These are phyloP conservation scores for Pempheris klunzingeri DNA, from an alignment of 2,797 vertebrate genomes.

Conservation along the genomic window DNA sequence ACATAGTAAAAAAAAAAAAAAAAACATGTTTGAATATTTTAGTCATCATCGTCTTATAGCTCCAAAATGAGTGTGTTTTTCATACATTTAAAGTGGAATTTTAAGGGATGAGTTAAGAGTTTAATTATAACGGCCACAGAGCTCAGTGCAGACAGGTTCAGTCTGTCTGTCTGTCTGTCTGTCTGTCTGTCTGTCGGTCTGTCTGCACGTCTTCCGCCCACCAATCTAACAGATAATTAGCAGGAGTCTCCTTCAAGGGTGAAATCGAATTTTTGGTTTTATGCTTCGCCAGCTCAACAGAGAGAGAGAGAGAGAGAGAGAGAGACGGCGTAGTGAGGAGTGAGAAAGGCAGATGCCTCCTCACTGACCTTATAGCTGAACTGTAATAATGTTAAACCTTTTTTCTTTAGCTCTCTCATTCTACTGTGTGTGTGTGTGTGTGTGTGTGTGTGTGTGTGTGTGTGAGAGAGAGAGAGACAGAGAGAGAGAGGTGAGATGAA, in stretches of 20 bases:
- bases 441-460: conserved; percentile 2
- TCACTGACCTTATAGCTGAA: conserved; percentile 59
- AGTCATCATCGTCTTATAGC: too few species aligned
- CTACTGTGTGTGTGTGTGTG: not conserved
- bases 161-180: not conserved
- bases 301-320: conserved; percentile 12
- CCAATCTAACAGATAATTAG: conserved; percentile 46
- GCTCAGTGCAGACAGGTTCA: not conserved
- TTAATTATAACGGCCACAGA: not conserved
- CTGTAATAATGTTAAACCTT: conserved; percentile 59
- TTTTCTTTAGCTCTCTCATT: conserved; percentile 33
- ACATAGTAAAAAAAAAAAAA: too few species aligned
- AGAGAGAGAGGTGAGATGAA: conserved; percentile 30
- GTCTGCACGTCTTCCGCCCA: not conserved
- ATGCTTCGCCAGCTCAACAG: conserved; percentile 24
- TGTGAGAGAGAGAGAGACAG: not conserved
- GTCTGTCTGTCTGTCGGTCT: not conserved
- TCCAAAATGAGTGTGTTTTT: too few species aligned
- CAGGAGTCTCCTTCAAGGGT: conserved; percentile 33
- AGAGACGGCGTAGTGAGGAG: not conserved
- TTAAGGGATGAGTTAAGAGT: not conserved
- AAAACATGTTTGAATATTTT: too few species aligned
- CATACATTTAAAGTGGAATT: not conserved
- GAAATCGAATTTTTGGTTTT: conserved; percentile 43
- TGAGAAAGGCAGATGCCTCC: conserved; percentile 41